Percentiles rank a stretch among this genome's conserved stretches.
These are phyloP conservation scores for Pseudorectes ferrugineus DNA, from an alignment of 2,113 vertebrate species.

Conservation along the genomic window DNA sequence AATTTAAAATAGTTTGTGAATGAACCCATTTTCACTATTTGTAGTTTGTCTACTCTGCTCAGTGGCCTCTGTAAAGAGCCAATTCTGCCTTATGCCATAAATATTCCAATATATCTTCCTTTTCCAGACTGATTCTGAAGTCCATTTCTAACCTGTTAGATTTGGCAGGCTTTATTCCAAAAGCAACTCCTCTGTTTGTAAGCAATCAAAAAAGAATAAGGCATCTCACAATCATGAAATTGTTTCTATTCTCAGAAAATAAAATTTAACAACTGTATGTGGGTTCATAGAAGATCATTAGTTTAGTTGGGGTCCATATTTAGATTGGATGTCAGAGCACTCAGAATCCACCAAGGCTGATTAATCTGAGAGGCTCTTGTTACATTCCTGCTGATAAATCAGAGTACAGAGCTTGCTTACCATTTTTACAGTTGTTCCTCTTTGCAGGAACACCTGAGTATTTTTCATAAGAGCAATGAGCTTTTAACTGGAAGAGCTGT, in stretches of 20 bases:
- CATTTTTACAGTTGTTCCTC: neutral
- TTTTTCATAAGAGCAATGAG: neutral
- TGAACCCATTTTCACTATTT: neutral
- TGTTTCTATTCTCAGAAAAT: neutral
- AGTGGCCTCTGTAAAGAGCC: neutral
- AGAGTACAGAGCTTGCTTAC: neutral
- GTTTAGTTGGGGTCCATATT: neutral
- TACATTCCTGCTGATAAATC: neutral
- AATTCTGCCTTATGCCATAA: neutral
- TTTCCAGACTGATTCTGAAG: neutral
- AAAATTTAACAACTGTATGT: neutral
- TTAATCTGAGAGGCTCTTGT: neutral
- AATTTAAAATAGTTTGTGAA: neutral
- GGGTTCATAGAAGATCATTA: neutral
- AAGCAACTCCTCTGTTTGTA: neutral
- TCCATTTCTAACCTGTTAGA: neutral
- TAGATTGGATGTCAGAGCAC: neutral
- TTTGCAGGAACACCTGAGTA: neutral
- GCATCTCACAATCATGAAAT: neutral
- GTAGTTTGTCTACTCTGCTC: neutral
- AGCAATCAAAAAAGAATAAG: neutral
- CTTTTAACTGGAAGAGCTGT: neutral
- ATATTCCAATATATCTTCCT: neutral
- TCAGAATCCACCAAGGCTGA: neutral
- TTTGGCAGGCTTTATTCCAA: neutral